Conservation (phyloP, 1,140 invertebrate species). For the Rhagoletis zephyria region DNA sequence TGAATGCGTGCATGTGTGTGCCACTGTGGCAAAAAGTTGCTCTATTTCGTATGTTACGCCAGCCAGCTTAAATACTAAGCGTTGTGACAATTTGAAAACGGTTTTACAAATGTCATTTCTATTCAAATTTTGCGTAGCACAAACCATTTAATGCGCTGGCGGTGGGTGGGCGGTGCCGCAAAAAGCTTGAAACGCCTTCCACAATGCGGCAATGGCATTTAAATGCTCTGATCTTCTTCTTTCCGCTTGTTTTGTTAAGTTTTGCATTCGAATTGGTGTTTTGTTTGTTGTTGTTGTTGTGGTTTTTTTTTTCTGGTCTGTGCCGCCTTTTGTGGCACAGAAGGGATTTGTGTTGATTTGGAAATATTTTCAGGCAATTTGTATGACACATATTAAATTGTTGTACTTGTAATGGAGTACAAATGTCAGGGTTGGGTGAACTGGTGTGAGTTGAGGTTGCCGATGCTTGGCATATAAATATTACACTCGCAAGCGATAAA, state of each 20-base stretch:
- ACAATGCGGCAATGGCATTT: background rate
- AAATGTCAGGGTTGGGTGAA: background rate
- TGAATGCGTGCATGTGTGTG: background rate
- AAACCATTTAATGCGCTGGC: background rate
- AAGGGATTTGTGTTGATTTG: slow-evolving; percentile 34
- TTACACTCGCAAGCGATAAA: background rate
- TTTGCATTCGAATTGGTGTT: background rate
- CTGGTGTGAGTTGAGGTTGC: background rate
- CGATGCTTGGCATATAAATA: background rate
- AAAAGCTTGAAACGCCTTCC: background rate
- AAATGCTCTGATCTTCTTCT: background rate
- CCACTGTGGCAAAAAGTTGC: background rate
- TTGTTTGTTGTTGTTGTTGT: background rate
- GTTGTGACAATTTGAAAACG: slow-evolving; percentile 27
- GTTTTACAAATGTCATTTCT: slow-evolving; percentile 48
- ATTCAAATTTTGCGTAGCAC: slow-evolving; percentile 13
- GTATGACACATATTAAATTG: slow-evolving; percentile 41
- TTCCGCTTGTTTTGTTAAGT: background rate
- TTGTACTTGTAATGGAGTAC: slow-evolving; percentile 8
- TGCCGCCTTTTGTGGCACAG: background rate
- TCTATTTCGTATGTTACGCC: background rate
- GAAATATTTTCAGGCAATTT: slow-evolving; percentile 36
- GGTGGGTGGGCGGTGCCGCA: background rate
- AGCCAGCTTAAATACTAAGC: background rate
- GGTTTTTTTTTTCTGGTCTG: background rate